Evolutionary conservation across 30 jellyfish, hydroid and myxozoan genomes (phyloP).

Genomic region (Aurelia aurita): DNA sequence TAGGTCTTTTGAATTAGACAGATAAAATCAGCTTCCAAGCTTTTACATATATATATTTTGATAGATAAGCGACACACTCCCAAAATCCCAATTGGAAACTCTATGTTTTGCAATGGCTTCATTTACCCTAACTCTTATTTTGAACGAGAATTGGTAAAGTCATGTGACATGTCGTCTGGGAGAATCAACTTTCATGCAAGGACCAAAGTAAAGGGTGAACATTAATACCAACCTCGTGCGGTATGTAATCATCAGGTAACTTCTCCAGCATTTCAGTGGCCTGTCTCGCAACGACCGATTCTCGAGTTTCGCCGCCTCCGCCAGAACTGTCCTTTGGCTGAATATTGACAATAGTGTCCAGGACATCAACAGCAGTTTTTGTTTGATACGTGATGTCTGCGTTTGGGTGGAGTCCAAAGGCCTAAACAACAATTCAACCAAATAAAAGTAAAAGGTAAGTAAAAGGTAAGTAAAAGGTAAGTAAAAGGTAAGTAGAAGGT

Average conservation of each 20-base stretch:
- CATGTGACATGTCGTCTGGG: too few species aligned
- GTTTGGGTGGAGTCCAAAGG: conserved; percentile 87
- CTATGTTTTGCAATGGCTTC: too few species aligned
- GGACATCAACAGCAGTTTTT: conserved; percentile 75
- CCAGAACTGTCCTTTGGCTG: conserved; percentile 88
- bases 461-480: too few species aligned
- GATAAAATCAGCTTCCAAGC: too few species aligned
- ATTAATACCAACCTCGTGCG: conserved; percentile 70
- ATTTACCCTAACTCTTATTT: too few species aligned
- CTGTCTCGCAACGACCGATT: conserved; percentile 72
- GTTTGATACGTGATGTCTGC: conserved; percentile 93
- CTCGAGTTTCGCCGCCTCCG: conserved; percentile 86
- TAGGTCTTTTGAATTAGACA: too few species aligned
- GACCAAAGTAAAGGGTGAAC: background rate
- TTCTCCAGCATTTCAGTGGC: conserved; percentile 90
- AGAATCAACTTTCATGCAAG: background rate
- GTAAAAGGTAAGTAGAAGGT: too few species aligned
- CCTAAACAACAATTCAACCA: conserved; percentile 36
- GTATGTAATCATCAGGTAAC: conserved; percentile 72
- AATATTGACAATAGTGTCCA: conserved; percentile 75
- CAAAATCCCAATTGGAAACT: too few species aligned
- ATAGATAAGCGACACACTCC: too few species aligned
- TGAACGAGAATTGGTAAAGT: too few species aligned
- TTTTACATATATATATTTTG: too few species aligned
- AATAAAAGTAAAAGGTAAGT: background rate